Base-by-base conservation (phyloP, 2,888 invertebrate species). In the Ophraella communa region DNA sequence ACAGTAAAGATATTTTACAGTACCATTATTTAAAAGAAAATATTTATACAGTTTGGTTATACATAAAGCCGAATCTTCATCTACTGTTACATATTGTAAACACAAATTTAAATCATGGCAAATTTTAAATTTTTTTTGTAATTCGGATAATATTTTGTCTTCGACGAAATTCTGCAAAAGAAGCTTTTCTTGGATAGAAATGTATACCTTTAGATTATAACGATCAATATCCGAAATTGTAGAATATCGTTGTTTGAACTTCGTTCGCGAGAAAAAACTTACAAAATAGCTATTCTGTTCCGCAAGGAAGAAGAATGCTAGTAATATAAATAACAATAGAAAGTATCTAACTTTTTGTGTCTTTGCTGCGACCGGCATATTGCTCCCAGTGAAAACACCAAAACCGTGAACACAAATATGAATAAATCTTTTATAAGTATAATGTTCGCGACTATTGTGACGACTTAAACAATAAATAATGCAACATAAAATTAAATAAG, bases 171-270 rank as follows among this genome's bases (percentile, higher is more conserved):
- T 39, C 7, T 39, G 11, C 10, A 27, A 30, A 65, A 57, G 21
- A 45, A 65, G 20, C 42, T 52, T 53, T 53, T 56, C 49, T 11
- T 10, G 11, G n/a, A 57, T 23, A 53, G 49, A 62, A 42, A 52
- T 57, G 42, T 65, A 61, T 20, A 64, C 60, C 1, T 60, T 61
- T 45, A 68, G 49, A n/a, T 64, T 60, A 8, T 64, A 3, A n/a
- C 51, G 20, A 45, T 66, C 62, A n/a, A 68, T 62, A 45, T 62
- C 62, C 11, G 54, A 23, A 35, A 66, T 33, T 10, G 60, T 56
- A 21, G 44, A 55, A 35, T 61, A 66, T 35, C 60, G 64, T 59
- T 57, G 33, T 20, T 35, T 27, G 44, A 44, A 62, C 10, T 33
- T 60, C 0, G 56, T 62, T 4, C 64, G 24, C 4, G 68, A 58